Evolutionary conservation across 1,140 invertebrate genomes (phyloP), one percentile per base, ranked within the genome.

Genomic region (Mycetomoellerius zeteki): DNA sequence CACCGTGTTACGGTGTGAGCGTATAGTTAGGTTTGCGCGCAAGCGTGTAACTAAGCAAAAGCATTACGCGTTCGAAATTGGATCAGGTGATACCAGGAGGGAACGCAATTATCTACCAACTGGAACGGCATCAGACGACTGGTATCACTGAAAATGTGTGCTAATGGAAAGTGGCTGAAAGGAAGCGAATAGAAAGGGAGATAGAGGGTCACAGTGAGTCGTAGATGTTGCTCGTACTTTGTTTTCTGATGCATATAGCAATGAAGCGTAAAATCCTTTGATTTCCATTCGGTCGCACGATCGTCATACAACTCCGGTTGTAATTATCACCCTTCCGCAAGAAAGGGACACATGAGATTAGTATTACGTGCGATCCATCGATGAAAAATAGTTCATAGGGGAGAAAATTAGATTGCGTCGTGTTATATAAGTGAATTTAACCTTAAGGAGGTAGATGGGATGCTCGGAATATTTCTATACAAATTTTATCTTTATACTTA

Each of bases 121-220:
- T 37, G 76, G 67, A 76, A 87, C 73, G 64, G 62, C 19, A 69
- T 71, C n/a, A 47, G 27, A 64, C 67, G 71, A 72, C 60, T 73
- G 21, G 67, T 67, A 65, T 82, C 62, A 75, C 19, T 73, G 76
- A 30, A 72, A 82, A 33, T 47, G 33, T 50, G 54, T 30, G 56
- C 62, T 82, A 89, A 65, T 77, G 72, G 71, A 62, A 60, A 64
- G n/a, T 10, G 14, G 24, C n/a, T 67, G 69, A 87, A 82, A 82
- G 33, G 33, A 84, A 69, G 50, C 33, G 43, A 47, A 58, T 27
- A 30, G 14, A 56, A 33, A 65, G 7, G n/a, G 4, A 14, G 50
- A 60, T 21, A 30, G 52, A 73, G 33, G 56, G 37, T 33, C 7
- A n/a, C n/a, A 33, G 27, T 6, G 54, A 33, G 37, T n/a, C 19